Percentiles rank a stretch among this genome's conserved stretches.
Conservation (phyloP, 2,888 invertebrate genomes). For the Patella caerulea region DNA sequence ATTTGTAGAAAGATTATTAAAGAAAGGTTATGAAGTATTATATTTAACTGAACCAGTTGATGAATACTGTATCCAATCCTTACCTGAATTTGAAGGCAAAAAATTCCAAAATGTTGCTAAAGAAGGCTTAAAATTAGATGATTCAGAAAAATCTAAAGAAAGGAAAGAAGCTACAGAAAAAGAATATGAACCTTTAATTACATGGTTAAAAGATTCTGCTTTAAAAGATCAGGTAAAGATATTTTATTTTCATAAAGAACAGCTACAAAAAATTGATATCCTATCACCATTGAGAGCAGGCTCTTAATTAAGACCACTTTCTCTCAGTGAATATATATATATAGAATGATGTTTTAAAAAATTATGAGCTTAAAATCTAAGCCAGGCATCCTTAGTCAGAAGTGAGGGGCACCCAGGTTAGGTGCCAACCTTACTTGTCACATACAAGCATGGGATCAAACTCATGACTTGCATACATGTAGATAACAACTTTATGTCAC, state of each 20-base stretch:
- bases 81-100: conserved; percentile 98
- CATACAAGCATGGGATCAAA: conserved; percentile 1
- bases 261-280: too few relatives aligned
- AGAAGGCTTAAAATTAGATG: conserved; percentile 89
- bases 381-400: too few relatives aligned
- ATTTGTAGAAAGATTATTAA: conserved; percentile 93
- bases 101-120: conserved; percentile 98
- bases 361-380: too few relatives aligned
- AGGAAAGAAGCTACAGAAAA: conserved; percentile 80
- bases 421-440: too few relatives aligned
- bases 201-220: conserved; percentile 88
- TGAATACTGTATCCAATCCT: conserved; percentile 95
- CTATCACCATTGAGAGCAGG: too few relatives aligned
- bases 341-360: too few relatives aligned
- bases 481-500: neutral
- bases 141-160: conserved; percentile 82
- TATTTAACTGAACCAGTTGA: conserved; percentile 97
- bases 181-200: conserved; percentile 88
- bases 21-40: conserved; percentile 95
- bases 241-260: neutral
- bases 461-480: neutral
- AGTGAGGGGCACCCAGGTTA: too few relatives aligned
- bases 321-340: too few relatives aligned
- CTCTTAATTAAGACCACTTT: too few relatives aligned
- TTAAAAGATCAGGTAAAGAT: conserved; percentile 80